Percentiles rank a stretch among this genome's conserved stretches.
phyloP scores from a whole-genome alignment of 2,888 invertebrate species.

The Amphipyra tragopoginis region DNA sequence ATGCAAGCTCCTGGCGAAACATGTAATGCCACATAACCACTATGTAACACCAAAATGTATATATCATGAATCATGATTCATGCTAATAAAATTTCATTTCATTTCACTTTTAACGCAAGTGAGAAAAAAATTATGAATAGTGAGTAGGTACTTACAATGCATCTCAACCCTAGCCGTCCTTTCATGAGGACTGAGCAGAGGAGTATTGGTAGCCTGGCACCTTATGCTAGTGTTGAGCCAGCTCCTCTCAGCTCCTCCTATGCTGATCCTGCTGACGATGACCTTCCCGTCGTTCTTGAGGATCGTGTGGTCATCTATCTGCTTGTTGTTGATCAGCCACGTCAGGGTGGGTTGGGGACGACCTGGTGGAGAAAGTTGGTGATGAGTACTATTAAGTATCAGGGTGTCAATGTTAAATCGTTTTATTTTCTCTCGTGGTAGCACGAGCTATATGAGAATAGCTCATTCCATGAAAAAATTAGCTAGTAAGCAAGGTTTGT shows the following conservation, averaged over 20 bases:
- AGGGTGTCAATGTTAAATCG: not conserved
- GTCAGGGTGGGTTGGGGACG: constrained; percentile 94
- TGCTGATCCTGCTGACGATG: constrained; percentile 93
- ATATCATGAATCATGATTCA: no score
- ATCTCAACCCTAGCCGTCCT: constrained; percentile 94
- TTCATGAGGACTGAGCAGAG: constrained; percentile 94
- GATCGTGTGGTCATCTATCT: constrained; percentile 92
- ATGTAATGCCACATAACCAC: no score
- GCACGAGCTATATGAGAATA: no score
- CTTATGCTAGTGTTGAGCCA: constrained; percentile 95
- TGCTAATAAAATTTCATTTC: no score
- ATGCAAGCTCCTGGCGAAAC: no score
- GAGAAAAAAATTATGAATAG: no score
- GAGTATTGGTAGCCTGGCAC: constrained; percentile 96
- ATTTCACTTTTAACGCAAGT: no score
- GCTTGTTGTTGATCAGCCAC: constrained; percentile 94
- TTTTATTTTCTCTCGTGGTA: no score
- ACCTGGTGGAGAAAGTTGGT: constrained; percentile 86
- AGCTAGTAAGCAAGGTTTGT: no score
- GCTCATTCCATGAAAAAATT: no score
- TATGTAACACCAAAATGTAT: no score
- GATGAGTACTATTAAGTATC: not conserved
- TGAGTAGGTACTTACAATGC: constrained; percentile 94
- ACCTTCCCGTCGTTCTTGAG: constrained; percentile 92
- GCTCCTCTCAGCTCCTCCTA: constrained; percentile 92